Evolutionary conservation across 1,140 invertebrate genomes (phyloP), one percentile per base, ranked within the genome.

Genomic region (Eurosta solidaginis): DNA sequence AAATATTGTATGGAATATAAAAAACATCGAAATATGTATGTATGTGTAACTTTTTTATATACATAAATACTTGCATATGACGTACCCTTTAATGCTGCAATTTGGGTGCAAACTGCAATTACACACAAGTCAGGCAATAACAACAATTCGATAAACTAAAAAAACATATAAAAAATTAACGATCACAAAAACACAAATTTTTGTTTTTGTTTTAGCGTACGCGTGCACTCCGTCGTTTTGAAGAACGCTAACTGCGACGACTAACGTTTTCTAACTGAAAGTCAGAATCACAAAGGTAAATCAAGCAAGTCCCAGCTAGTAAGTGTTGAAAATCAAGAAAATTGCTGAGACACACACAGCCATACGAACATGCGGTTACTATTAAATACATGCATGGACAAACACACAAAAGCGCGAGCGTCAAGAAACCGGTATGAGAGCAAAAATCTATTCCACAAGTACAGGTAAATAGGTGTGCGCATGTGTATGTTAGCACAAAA

Each of bases 211-310:
- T 33, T 17, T 17, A 33, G 27, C 12, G 0, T 59, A 40, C 59
- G 36, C 59, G 29, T 68, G 17, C 33, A 20, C 33, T 68, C 59
- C 59, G 59, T 17, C 29, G 33, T 29, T 68, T 68, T 68, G n/a
- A 75, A 40, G 74, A 50, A 5, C 47, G 74, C 74, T 47, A 6
- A 12, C 29, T 29, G n/a, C 33, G 33, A 68, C 59, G 59, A 40
- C 33, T 40, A 68, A n/a, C 33, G 59, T 68, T 68, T 68, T 40
- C 59, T 40, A 68, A 68, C 59, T 68, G 59, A 68, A 68, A 40
- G 59, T 33, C 59, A 68, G 59, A 68, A 68, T 40, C 33, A 9
- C 7, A 22, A 1, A 22, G 40, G 33, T 20, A 29, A 68, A 40
- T 17, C 59, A 9, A 68, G 33, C 33, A 40, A 68, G 33, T 27